A percentile compares a stretch with the other conserved stretches of the same genome.
These are phyloP conservation scores for Vulpes ferrilata DNA, from an alignment of 2,113 vertebrate genomes.

Conservation along the genomic window DNA sequence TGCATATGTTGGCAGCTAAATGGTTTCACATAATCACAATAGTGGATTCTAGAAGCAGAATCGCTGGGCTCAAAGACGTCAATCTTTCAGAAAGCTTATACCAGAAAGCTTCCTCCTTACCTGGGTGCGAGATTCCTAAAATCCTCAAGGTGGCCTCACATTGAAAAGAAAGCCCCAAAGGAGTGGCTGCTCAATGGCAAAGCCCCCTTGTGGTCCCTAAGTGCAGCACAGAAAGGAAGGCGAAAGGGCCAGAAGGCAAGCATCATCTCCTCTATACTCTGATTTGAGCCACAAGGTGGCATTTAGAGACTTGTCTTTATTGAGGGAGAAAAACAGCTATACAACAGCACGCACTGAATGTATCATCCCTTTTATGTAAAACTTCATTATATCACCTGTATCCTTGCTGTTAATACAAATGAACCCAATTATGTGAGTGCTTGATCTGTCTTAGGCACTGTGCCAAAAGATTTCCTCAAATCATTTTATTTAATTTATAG, in stretches of 20 bases:
- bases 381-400: neutral
- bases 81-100: neutral
- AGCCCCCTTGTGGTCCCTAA: neutral
- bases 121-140: neutral
- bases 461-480: neutral
- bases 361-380: neutral
- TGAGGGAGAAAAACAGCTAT: neutral
- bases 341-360: neutral
- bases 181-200: neutral
- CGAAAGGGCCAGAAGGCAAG: neutral
- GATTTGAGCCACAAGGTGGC: neutral
- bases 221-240: neutral
- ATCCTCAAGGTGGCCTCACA: neutral
- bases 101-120: neutral
- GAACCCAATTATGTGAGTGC: neutral
- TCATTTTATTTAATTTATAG: neutral
- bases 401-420: neutral
- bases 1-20: neutral
- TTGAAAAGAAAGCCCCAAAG: neutral
- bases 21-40: neutral
- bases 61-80: neutral
- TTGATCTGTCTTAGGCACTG: neutral
- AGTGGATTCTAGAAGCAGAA: neutral
- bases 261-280: neutral
- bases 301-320: neutral